Evolutionary conservation across 30 jellyfish, hydroid and myxozoan species (phyloP).

Genomic region (Hydra vulgaris): DNA sequence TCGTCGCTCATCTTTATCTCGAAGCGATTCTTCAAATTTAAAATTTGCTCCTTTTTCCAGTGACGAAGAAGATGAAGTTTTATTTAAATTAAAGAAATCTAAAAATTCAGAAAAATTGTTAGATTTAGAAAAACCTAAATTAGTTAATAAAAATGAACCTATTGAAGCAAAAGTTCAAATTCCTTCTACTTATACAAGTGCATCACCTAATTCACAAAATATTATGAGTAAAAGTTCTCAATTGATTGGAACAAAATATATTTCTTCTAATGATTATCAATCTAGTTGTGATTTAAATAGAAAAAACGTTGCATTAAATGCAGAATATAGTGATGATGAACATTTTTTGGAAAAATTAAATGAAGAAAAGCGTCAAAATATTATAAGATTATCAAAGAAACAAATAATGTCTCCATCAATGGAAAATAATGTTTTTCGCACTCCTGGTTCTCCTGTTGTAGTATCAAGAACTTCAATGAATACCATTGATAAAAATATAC

Average conservation of each 20-base stretch:
- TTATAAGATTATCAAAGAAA: background rate
- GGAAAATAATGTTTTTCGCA: background rate
- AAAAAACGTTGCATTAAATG: background rate
- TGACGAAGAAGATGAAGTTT: conserved; percentile 57
- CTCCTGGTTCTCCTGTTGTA: background rate
- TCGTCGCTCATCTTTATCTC: background rate
- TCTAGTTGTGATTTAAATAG: background rate
- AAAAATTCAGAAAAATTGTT: background rate
- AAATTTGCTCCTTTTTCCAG: conserved; percentile 66
- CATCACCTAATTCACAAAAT: background rate
- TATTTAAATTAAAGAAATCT: no score
- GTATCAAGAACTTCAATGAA: background rate
- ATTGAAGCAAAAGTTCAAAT: background rate
- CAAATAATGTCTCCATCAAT: background rate
- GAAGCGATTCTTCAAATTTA: background rate
- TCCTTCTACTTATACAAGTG: background rate
- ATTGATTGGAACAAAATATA: no score
- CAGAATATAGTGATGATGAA: conserved; percentile 27
- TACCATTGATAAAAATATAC: conserved; percentile 2
- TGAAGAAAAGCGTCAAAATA: background rate
- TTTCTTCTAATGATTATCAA: no score
- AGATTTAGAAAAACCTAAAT: background rate
- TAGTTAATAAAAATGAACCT: background rate
- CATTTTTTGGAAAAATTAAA: background rate
- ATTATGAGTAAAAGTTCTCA: no score